Base-by-base conservation (phyloP, 2,113 vertebrate genomes). In the Phrynosoma platyrhinos region DNA sequence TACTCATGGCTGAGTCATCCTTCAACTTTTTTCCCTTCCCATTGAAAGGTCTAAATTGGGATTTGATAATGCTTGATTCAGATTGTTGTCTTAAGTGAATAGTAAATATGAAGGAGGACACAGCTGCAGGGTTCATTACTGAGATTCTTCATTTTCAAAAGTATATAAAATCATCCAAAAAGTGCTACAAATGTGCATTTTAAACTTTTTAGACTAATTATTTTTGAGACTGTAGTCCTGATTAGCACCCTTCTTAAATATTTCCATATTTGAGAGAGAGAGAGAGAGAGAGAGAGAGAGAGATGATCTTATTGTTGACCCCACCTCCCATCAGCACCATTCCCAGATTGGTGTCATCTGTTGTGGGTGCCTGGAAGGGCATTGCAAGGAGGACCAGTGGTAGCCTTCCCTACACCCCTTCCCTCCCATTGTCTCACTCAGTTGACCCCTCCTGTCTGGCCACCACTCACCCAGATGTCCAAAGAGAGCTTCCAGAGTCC, bases 1-100 rank as follows among this genome's bases (percentile, higher is more conserved):
- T 96, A 96, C 95, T 97, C 94, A 95, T 92, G 89, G 91, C 94
- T 95, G 85, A 91, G 90, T 89, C 92, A 91, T 92, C 90, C 96
- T 96, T 96, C 95, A 95, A 94, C 91, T 95, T 96, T 94, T 90
- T 90, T 53, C 9, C 68, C 92, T 95, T 95, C 95, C 91, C 94
- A 96, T 95, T 97, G 94, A 97, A 96, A 95, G 91, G 90, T 89
- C 94, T 96, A 97, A 96, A 97, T 94, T 95, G 92, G 95, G 94
- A 95, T 92, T 94, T 93, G 93, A 93, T 93, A 94, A 95, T 94
- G 92, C 88, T 95, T 94, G 93, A 96, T 95, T 97, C 96, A 96
- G 96, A 96, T 96, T 96, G 96, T 95, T 94, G 95, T 95, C 95
- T 96, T 95, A 96, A 96, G 93, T 92, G 87, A 92, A 96, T 93